A percentile compares a stretch with the other conserved stretches of the same genome.
Evolutionary conservation across 2,888 invertebrate species (phyloP).

Genomic region (Eudasyphora cyanicolor): DNA sequence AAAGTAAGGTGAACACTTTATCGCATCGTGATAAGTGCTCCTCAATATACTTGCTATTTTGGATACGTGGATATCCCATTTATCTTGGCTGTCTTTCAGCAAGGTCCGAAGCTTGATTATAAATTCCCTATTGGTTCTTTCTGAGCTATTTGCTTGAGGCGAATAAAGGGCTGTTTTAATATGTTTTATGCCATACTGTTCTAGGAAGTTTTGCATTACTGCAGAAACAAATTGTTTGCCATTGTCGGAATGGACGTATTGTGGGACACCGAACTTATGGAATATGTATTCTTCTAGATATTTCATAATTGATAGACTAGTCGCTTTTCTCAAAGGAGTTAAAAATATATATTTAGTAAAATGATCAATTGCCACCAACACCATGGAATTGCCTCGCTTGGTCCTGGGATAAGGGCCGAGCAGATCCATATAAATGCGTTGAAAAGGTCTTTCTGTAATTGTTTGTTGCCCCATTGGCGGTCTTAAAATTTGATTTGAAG

Average conservation of each 20-base stretch:
- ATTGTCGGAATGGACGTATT: conserved; percentile 44
- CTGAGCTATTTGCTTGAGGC: conserved; percentile 50
- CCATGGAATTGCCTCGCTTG: background rate
- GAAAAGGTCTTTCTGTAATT: background rate
- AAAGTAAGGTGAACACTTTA: too few relatives aligned
- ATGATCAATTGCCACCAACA: conserved; percentile 15
- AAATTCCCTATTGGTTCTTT: conserved; percentile 46
- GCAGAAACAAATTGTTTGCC: conserved; percentile 44
- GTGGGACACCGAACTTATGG: conserved; percentile 15
- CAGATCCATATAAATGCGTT: conserved; percentile 15
- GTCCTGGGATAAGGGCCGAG: background rate
- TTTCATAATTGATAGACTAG: background rate
- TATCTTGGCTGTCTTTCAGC: too few relatives aligned
- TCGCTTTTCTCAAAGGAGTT: background rate
- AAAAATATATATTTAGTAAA: conserved; percentile 11
- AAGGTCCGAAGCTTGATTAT: background rate
- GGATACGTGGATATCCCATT: too few relatives aligned
- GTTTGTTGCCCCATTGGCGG: conserved; percentile 15
- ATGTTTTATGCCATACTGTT: conserved; percentile 25
- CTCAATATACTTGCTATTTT: too few relatives aligned
- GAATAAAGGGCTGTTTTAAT: conserved; percentile 38
- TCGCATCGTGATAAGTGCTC: too few relatives aligned
- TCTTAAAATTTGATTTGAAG: background rate
- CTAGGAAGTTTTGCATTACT: conserved; percentile 17
- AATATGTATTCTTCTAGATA: conserved; percentile 2